Base-by-base conservation (phyloP, 2,888 invertebrate species). In the Ferdinandea cuprea region DNA sequence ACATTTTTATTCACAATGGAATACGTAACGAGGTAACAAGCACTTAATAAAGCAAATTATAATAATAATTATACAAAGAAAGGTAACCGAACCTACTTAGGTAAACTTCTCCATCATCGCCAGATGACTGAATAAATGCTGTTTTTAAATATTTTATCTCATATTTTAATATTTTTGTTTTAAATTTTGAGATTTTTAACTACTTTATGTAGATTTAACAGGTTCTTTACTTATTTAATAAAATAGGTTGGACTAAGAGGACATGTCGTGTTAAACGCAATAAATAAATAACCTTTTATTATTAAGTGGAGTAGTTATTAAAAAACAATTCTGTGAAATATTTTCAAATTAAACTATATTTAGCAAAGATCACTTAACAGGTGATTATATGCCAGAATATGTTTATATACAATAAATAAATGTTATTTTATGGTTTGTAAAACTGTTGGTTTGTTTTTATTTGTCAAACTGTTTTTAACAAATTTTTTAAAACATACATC, bases 341-440 rank as follows among this genome's bases (percentile, higher is more conserved):
- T 40, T 65, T 37, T 65, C 3, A 65, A 48, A 66, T 66, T 40
- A 19, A 32, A 21, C 21, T 50, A 15, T 65, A 50, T 66, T 66
- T 52, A 66, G 32, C 15, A 52, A 44, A 54, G 32, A 35, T 71
- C 59, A 56, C 44, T 68, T 59, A 19, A 32, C 19, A 28, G 25
- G 52, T 54, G 44, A 63, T 72, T 44, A 40, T 25, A 59, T 72
- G 72, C 32, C 35, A 46, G 28, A 46, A 54, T 46, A 19, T 73
- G 30, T 73, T 56, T 19, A 63, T 32, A 44, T 46, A 65, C 17
- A 63, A 30, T 48, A 65, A 58, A 73, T 73, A 73, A 73, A 63
- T 63, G 71, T 73, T 73, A 63, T 46, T 56, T 58, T 37, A 48
- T 65, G 56, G 46, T 65, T 65, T 73, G 15, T 48, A 56, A 73